Base-by-base conservation (phyloP, 2,888 invertebrate species). In the Rhagophthalmus giganteus region DNA sequence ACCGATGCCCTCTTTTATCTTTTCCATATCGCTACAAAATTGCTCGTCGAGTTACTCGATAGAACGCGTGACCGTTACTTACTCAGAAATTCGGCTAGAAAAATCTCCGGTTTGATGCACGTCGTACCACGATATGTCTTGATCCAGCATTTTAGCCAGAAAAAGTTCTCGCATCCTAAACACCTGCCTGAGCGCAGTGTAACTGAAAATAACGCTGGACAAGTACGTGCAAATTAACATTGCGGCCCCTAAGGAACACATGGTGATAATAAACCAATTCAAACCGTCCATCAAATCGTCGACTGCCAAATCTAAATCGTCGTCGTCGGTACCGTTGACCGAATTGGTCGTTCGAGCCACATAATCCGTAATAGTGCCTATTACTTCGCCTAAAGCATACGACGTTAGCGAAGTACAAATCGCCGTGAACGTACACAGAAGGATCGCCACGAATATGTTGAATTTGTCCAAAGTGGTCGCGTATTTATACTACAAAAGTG, bases 1-100 rank as follows among this genome's bases (percentile, higher is more conserved):
- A 0, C 90, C 91, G 27, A 91, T 82, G 7, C 91, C 92, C 58
- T 90, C 90, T 74, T 90, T 89, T 57, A 91, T 76, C 74, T 87
- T 88, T 2, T 81, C 76, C 0, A 88, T 76, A 72, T 88, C 87
- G 61, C 88, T 88, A 66, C 24, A 69, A 62, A 44, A 7, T 30
- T 9, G 3, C 1, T 5, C 11, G n/a, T 7, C 1, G 8, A 9
- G 5, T 9, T 20, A n/a, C 3, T 7, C 5, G 6, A 12, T n/a
- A 39, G 1, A 10, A 2, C 8, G n/a, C n/a, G n/a, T n/a, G 9
- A 11, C n/a, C 9, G 3, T 5, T 15, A 54, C 80, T 78, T 75
- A 88, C 88, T 86, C 86, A 50, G 87, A 83, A 77, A 89, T 84
- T 71, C 86, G 81, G 46, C 85, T 83, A 6, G 88, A 84, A 61